A percentile compares a stretch with the other conserved stretches of the same genome.
phyloP scores from a whole-genome alignment of 2,113 vertebrate genomes.

The Rhabdomys dilectus region DNA sequence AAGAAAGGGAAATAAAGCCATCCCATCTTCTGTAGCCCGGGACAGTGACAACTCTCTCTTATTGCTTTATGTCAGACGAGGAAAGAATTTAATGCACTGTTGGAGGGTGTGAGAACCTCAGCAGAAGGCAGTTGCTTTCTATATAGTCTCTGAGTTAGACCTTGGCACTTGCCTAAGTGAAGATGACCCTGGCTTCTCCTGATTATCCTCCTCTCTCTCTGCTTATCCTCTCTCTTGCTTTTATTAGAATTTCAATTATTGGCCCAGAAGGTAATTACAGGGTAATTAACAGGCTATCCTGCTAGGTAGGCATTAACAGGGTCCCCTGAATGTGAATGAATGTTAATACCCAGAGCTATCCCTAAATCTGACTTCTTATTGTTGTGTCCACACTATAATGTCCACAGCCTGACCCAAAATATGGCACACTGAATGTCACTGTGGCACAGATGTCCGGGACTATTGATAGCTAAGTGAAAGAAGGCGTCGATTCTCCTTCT shows the following conservation, averaged over 20 bases:
- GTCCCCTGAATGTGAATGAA: not conserved
- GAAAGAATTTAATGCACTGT: slow-evolving; percentile 26
- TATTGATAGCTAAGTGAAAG: not conserved
- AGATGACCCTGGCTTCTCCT: not conserved
- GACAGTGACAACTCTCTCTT: slow-evolving; percentile 45
- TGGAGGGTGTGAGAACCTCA: not conserved
- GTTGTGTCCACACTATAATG: not conserved
- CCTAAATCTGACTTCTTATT: not conserved
- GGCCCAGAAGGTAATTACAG: not conserved
- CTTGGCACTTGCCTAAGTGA: not conserved
- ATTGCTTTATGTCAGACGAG: slow-evolving; percentile 69
- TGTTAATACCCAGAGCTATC: not conserved
- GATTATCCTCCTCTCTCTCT: not conserved
- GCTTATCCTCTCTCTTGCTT: slow-evolving; percentile 20
- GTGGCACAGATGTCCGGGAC: not conserved
- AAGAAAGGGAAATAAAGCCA: slow-evolving; percentile 65
- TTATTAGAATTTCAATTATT: slow-evolving; percentile 32
- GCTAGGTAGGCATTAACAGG: not conserved
- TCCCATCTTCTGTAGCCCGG: slow-evolving; percentile 14
- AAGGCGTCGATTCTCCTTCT: not conserved
- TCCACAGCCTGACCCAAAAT: not conserved
- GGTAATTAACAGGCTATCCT: not conserved
- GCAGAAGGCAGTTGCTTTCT: rapidly evolving
- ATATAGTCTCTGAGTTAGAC: not conserved
- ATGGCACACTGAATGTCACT: not conserved